phyloP scores from a whole-genome alignment of 2,888 invertebrate species.

The Ennomos fuscantarius region DNA sequence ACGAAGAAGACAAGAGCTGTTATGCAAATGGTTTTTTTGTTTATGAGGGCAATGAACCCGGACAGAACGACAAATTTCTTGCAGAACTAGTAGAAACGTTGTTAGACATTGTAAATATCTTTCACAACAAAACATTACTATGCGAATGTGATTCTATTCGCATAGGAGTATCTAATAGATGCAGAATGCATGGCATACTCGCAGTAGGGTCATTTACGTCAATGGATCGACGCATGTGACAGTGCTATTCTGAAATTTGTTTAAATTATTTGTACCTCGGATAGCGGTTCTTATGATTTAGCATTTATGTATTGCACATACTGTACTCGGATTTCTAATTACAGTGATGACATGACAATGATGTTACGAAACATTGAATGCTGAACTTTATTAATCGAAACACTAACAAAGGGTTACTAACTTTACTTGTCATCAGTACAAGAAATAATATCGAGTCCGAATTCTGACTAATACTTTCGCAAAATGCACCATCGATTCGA shows the following conservation, averaged over 20 bases:
- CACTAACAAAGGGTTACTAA: background rate
- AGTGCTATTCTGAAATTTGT: conserved; percentile 4
- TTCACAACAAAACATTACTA: background rate
- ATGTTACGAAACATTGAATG: no score
- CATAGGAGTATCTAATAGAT: no score
- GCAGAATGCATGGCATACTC: no score
- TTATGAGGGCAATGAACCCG: conserved; percentile 34
- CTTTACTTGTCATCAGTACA: no score
- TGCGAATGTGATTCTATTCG: background rate
- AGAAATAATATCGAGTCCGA: no score
- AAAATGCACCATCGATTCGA: no score
- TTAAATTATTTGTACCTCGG: background rate
- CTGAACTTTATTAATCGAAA: background rate
- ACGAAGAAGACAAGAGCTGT: conserved; percentile 29
- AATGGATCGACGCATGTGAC: conserved; percentile 5
- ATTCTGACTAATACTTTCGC: no score
- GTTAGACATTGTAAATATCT: conserved; percentile 3
- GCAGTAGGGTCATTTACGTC: background rate
- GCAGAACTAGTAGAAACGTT: conserved; percentile 15
- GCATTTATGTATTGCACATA: no score
- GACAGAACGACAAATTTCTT: conserved; percentile 19
- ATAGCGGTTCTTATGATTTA: no score
- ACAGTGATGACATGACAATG: no score
- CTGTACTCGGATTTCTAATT: no score
- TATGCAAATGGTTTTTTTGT: conserved; percentile 29